Percentiles rank a stretch among this genome's conserved stretches.
phyloP scores from a whole-genome alignment of 2,888 invertebrate species.

The Oscheius sp. region DNA sequence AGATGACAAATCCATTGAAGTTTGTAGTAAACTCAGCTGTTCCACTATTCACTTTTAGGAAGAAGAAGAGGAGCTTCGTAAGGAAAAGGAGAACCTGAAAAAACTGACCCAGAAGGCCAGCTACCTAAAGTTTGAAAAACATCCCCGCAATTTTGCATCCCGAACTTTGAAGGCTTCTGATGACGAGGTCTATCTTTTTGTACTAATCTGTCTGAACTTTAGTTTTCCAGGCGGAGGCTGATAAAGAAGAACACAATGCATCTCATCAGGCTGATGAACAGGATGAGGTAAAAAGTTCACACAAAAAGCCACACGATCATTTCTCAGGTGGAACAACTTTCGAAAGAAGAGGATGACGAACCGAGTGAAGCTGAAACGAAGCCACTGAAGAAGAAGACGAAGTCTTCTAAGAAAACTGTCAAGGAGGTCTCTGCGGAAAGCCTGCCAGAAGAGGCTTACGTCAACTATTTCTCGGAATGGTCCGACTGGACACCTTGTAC shows the following conservation, averaged over 20 bases:
- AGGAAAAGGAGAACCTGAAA: conserved; percentile 10
- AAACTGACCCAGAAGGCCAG: conserved; percentile 25
- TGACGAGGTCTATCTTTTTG: conserved; percentile 14
- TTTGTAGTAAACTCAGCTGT: not conserved
- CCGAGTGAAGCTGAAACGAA: conserved; percentile 21
- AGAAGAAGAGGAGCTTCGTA: conserved; percentile 22
- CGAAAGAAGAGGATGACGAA: conserved; percentile 29
- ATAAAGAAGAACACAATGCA: conserved; percentile 9
- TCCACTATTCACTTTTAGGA: not conserved
- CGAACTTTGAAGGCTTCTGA: conserved; percentile 45
- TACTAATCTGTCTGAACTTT: not conserved
- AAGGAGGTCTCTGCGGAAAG: conserved; percentile 5
- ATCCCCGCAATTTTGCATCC: conserved; percentile 55
- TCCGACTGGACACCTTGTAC: conserved; percentile 71
- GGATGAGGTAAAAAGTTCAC: conserved; percentile 11
- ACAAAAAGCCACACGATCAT: not conserved
- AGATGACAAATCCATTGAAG: conserved; percentile 27
- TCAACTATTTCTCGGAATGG: conserved; percentile 69
- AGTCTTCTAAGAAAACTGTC: not conserved
- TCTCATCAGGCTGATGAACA: conserved; percentile 14
- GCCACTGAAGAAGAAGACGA: conserved; percentile 11
- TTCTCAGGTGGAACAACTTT: conserved; percentile 27
- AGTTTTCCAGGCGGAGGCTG: not conserved
- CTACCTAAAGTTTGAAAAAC: conserved; percentile 40
- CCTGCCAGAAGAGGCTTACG: conserved; percentile 1